A percentile compares a stretch with the other conserved stretches of the same genome.
Evolutionary conservation across 2,888 invertebrate genomes (phyloP).

Genomic region (Geophilus truncorum): DNA sequence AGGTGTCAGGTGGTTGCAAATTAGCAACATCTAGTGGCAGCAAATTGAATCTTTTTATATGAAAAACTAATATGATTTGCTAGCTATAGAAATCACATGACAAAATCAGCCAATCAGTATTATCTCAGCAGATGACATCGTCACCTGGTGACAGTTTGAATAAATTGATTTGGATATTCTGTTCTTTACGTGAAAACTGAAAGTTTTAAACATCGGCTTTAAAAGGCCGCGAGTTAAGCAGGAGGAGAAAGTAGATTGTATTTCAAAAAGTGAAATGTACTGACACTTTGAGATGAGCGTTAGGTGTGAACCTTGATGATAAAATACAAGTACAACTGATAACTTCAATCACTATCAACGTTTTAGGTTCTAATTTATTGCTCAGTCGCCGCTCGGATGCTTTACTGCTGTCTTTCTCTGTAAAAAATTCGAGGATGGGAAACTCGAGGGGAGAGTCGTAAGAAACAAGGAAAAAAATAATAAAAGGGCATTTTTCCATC

Average conservation of each 20-base stretch:
- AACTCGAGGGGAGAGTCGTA: no score
- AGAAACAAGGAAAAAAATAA: background rate
- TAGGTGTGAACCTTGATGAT: constrained; percentile 7
- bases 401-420: background rate
- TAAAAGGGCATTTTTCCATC: constrained; percentile 8
- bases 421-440: no score
- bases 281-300: background rate
- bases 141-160: no score
- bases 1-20: no score
- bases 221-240: background rate
- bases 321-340: constrained; percentile 12
- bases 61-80: no score
- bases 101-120: no score
- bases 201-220: background rate
- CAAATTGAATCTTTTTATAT: no score
- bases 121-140: no score
- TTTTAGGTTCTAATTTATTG: constrained; percentile 12
- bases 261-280: background rate
- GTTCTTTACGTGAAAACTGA: no score
- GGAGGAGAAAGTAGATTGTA: background rate
- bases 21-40: no score
- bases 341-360: constrained; percentile 7
- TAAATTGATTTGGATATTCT: no score
- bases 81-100: no score
- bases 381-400: background rate